These are phyloP conservation scores for Procambarus clarkii DNA, from an alignment of 1,140 invertebrate species.

Conservation along the genomic window DNA sequence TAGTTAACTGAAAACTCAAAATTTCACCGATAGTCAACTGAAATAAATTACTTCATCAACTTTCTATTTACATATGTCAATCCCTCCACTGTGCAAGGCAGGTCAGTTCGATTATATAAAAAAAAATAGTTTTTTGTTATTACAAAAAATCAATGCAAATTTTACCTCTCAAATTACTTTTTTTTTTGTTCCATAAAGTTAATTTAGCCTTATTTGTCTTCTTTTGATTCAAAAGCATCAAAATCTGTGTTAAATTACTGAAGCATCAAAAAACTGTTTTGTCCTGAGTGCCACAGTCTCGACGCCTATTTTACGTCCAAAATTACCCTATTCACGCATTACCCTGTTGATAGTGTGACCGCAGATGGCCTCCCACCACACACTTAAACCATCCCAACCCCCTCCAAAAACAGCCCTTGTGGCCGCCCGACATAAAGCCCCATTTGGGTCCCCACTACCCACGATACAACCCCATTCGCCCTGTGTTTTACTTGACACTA, in stretches of 20 bases:
- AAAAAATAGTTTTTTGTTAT: too few relatives aligned
- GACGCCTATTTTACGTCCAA: slow-evolving; percentile 22
- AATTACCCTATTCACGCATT: slow-evolving; percentile 56
- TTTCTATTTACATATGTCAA: too few relatives aligned
- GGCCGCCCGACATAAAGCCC: background rate
- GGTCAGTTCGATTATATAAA: too few relatives aligned
- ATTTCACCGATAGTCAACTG: too few relatives aligned
- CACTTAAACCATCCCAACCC: background rate
- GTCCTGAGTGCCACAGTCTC: background rate
- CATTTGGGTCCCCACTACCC: background rate
- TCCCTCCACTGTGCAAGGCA: too few relatives aligned
- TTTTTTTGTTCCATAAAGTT: too few relatives aligned
- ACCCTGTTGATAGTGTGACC: slow-evolving; percentile 57
- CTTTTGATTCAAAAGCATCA: background rate
- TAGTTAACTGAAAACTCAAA: too few relatives aligned
- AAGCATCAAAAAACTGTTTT: background rate
- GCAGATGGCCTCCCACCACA: background rate
- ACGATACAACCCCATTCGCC: slow-evolving; percentile 38
- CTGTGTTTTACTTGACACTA: slow-evolving; percentile 54
- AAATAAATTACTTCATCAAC: too few relatives aligned
- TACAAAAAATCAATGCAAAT: too few relatives aligned
- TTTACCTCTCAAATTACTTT: too few relatives aligned
- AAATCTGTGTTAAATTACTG: background rate
- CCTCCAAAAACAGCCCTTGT: background rate
- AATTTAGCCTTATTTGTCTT: too few relatives aligned